phyloP scores from a whole-genome alignment of 2,113 vertebrate species.

The Uria aalge region DNA sequence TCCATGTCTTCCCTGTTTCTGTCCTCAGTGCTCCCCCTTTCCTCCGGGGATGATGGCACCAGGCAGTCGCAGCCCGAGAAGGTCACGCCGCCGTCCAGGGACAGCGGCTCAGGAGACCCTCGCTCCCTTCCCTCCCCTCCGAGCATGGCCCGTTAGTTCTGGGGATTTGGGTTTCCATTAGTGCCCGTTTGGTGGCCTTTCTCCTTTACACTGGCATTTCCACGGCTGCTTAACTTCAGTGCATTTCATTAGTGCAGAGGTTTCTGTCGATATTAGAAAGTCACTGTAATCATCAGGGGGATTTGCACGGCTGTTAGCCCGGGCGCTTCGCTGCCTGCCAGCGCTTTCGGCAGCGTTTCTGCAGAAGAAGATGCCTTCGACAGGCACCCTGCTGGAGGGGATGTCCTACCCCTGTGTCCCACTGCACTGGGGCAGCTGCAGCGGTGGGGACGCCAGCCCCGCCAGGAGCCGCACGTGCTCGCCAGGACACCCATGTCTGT shows the following conservation, averaged over 20 bases:
- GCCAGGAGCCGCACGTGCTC: neutral
- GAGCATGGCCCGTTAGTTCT: constrained; percentile 37
- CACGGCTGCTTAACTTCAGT: constrained; percentile 61
- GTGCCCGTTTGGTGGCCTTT: constrained; percentile 55
- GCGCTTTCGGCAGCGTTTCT: neutral
- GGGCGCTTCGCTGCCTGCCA: neutral
- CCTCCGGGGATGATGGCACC: neutral
- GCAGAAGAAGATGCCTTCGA: neutral
- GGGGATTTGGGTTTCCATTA: constrained; percentile 67
- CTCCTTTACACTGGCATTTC: constrained; percentile 59
- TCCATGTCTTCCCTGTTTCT: neutral
- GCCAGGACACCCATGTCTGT: neutral
- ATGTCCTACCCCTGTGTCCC: neutral
- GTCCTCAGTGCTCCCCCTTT: neutral
- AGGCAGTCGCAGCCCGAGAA: neutral
- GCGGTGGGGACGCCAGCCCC: neutral
- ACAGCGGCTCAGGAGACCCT: neutral
- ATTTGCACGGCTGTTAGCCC: constrained; percentile 42
- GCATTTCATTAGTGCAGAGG: constrained; percentile 55
- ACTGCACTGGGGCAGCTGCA: neutral
- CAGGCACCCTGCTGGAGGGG: neutral
- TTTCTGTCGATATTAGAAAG: constrained; percentile 53
- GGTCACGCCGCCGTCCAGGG: neutral
- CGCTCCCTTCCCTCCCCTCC: neutral
- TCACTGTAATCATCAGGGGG: constrained; percentile 51